Conservation (phyloP, 2,797 vertebrate species). For the Hyperoplus immaculatus region DNA sequence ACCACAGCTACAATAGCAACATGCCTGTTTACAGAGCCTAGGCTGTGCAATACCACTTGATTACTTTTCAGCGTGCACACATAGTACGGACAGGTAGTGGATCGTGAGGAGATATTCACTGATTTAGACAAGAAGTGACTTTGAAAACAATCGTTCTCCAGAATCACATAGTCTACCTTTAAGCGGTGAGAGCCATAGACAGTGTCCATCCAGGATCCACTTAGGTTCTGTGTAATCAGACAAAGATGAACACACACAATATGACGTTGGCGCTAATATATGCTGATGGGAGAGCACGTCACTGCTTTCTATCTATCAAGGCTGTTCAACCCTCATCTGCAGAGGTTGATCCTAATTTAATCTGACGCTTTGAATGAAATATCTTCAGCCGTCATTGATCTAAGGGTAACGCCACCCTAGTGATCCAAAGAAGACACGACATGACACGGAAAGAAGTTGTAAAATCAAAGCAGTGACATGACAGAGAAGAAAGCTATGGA, state of each 20-base stretch:
- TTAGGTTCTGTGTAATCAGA: constrained; percentile 70
- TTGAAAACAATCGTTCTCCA: constrained; percentile 7
- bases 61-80: no score
- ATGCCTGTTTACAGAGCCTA: no score
- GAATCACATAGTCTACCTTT: neutral
- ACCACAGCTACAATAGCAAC: no score
- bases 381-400: constrained; percentile 67
- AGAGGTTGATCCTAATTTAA: constrained; percentile 54
- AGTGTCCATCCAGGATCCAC: constrained; percentile 58
- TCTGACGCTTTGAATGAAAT: constrained; percentile 65
- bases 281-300: constrained; percentile 60
- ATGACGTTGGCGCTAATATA: constrained; percentile 69
- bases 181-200: constrained; percentile 25
- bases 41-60: no score
- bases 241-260: constrained; percentile 25
- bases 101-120: no score
- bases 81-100: no score
- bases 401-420: constrained; percentile 36
- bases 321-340: constrained; percentile 57
- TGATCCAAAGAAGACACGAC: constrained; percentile 36
- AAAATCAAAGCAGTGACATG: constrained; percentile 54
- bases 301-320: constrained; percentile 47
- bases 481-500: constrained; percentile 37
- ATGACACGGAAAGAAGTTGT: constrained; percentile 46
- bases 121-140: no score